Conservation (phyloP, 2,113 vertebrate genomes). For the Chlamydotis undulata region DNA sequence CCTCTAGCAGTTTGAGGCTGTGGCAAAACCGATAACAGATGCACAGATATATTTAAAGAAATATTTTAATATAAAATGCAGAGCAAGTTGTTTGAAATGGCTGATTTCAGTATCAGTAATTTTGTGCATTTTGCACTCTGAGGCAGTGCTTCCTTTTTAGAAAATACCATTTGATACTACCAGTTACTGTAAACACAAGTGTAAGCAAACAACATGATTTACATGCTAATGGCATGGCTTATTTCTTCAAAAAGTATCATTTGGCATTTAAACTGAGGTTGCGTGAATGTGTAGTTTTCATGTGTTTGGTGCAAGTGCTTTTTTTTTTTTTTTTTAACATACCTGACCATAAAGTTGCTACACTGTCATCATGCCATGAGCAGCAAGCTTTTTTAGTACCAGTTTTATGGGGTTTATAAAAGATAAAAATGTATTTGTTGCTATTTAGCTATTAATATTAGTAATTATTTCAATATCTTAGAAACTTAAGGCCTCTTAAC, state of each 20-base stretch:
- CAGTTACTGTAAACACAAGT: neutral
- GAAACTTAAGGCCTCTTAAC: neutral
- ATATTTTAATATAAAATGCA: neutral
- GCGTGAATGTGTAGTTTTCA: neutral
- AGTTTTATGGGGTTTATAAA: neutral
- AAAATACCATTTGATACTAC: neutral
- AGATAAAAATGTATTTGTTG: neutral
- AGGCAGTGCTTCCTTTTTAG: neutral
- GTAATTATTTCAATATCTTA: neutral
- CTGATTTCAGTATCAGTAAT: neutral
- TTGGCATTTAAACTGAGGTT: neutral
- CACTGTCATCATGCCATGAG: accelerated
- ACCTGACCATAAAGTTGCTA: neutral
- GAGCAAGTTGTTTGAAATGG: neutral
- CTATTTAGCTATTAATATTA: neutral
- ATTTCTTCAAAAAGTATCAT: neutral
- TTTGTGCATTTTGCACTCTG: neutral
- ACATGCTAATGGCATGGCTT: neutral
- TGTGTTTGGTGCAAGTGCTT: accelerated
- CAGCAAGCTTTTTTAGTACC: neutral
- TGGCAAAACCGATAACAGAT: neutral
- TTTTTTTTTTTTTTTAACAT: neutral
- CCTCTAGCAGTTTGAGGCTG: neutral
- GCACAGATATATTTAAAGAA: neutral
- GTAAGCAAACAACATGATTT: neutral